Percentiles rank a stretch among this genome's conserved stretches.
Conservation (phyloP, 2,113 vertebrate genomes). For the Cynocephalus volans region DNA sequence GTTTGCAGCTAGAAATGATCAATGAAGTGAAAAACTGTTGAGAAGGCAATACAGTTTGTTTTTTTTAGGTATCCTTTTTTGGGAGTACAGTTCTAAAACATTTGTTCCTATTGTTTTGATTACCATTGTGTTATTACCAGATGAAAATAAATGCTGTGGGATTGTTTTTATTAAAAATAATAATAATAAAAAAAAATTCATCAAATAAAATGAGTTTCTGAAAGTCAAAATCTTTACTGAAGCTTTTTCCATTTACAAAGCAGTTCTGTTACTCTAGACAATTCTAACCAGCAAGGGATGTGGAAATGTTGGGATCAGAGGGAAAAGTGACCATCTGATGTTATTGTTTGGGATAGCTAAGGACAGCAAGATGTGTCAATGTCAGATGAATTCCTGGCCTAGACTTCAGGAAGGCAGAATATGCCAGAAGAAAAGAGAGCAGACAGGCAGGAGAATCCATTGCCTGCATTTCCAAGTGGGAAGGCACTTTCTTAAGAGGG, state of each 20-base stretch:
- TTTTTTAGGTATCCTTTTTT: neutral
- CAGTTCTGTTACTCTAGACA: neutral
- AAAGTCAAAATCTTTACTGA: conserved; percentile 14
- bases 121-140: conserved; percentile 26
- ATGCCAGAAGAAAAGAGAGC: neutral
- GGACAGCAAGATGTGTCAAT: neutral
- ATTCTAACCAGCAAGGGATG: neutral
- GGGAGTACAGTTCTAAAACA: neutral
- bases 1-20: conserved; percentile 91
- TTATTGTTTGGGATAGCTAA: neutral
- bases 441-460: neutral
- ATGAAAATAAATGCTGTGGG: conserved; percentile 69
- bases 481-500: conserved; percentile 1
- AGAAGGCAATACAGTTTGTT: neutral
- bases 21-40: neutral
- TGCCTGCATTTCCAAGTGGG: neutral
- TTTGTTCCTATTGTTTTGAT: conserved; percentile 58
- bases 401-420: neutral
- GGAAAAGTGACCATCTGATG: neutral
- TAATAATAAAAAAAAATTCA: neutral
- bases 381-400: neutral
- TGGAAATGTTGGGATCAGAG: neutral
- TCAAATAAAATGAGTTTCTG: conserved; percentile 14
- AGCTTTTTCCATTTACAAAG: neutral
- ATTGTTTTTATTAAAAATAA: conserved; percentile 75